Evolutionary conservation across 2,888 invertebrate species (phyloP), one percentile per base, ranked within the genome.

Genomic region (Amorpha juglandis): DNA sequence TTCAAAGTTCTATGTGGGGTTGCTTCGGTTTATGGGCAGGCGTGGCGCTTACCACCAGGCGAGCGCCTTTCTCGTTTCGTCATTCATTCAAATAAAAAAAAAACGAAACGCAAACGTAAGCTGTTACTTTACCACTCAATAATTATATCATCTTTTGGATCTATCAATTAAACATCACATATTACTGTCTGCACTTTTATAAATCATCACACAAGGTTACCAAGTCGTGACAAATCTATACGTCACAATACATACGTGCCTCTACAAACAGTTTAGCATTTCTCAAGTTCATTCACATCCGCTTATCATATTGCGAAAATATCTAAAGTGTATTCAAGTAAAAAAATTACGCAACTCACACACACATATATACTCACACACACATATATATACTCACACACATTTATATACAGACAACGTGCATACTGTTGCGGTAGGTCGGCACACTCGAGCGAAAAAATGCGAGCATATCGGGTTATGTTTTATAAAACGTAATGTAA

Each of bases 231-330:
- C 58, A 12, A 58, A 58, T 58, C 19, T 35, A 38, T 16, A 42
- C 55, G 58, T 58, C 38, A 58, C 35, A 55, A 33, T 35, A 55
- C 42, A 42, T 58, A 58, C 58, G 58, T 58, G 58, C 42, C 55
- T 55, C 35, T 42, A 58, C 38, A 38, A 58, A 42, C 55, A 38
- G 38, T 35, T 55, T 55, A 38, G 58, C 55, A 55, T 55, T 55
- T 58, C 58, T 58, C 58, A 58, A 58, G 58, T 58, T 58, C 58
- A 58, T 58, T 58, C 58, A 58, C 58, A 58, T 58, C 38, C 38
- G 58, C 58, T 58, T 58, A 58, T 58, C 58, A 58, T 42, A 42
- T 58, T 58, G 58, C 58, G 58, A 58, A 58, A 58, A 58, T 58
- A 58, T 58, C 58, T 58, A 58, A 58, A 58, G 55, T 38, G 58